phyloP scores from a whole-genome alignment of 2,113 vertebrate species.

The Genyomyrus donnyi region DNA sequence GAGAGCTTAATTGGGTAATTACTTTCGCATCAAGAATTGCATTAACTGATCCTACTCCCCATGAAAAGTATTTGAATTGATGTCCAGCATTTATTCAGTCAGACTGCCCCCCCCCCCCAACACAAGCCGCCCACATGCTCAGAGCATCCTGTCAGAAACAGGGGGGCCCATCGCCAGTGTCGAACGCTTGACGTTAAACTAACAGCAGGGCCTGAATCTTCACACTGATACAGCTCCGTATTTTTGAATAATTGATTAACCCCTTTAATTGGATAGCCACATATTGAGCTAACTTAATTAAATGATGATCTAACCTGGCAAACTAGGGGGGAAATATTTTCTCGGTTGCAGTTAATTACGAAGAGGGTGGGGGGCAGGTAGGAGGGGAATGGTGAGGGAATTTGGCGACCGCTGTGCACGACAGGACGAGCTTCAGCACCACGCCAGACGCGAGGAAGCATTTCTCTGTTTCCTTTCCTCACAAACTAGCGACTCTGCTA shows the following conservation, averaged over 20 bases:
- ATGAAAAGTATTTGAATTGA: neutral
- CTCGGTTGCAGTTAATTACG: slow-evolving; percentile 91
- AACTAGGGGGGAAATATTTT: slow-evolving; percentile 99
- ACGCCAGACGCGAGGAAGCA: neutral
- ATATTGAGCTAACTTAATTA: slow-evolving; percentile 99
- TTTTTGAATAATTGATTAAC: slow-evolving; percentile 99
- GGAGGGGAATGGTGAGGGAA: neutral
- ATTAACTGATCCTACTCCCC: slow-evolving; percentile 75
- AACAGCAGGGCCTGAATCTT: slow-evolving; percentile 66
- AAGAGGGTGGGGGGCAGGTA: slow-evolving; percentile 42
- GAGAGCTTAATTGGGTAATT: neutral
- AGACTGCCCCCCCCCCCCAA: neutral
- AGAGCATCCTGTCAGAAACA: slow-evolving; percentile 50
- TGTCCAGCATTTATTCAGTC: neutral
- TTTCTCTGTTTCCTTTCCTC: neutral
- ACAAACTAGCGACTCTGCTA: neutral
- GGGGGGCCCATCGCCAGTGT: slow-evolving; percentile 66
- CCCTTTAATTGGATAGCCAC: slow-evolving; percentile 97
- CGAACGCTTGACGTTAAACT: slow-evolving; percentile 96
- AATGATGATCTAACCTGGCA: slow-evolving; percentile 98
- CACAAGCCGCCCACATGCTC: neutral
- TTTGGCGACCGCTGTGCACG: neutral
- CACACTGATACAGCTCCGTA: slow-evolving; percentile 77
- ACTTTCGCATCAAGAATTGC: slow-evolving; percentile 98
- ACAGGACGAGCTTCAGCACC: no score